A percentile compares a stretch with the other conserved stretches of the same genome.
Evolutionary conservation across 2,797 vertebrate genomes (phyloP).

Genomic region (Fistularia tabacaria): DNA sequence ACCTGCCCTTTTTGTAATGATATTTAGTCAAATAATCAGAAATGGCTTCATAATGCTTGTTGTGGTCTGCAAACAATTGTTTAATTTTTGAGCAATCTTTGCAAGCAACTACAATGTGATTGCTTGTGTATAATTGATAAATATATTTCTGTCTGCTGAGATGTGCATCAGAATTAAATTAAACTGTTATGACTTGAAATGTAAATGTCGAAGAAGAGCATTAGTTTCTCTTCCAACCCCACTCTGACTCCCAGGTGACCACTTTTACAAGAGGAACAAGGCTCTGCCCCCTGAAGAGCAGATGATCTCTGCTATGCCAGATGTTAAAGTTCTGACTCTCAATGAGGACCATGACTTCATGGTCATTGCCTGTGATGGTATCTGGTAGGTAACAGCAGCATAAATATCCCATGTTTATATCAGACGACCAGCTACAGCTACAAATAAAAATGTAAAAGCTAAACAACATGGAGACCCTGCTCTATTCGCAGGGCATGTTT

Average conservation of each 20-base stretch:
- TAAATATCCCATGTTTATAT: background rate
- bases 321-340: conserved; percentile 93
- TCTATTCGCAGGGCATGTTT: background rate
- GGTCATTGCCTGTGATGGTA: conserved; percentile 98
- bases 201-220: no score
- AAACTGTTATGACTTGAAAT: no score
- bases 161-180: no score
- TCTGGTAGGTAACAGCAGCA: conserved; percentile 81
- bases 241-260: conserved; percentile 80
- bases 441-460: no score
- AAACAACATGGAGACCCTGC: no score
- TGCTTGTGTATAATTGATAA: no score
- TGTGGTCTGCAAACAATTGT: no score
- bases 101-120: no score
- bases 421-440: background rate
- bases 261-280: conserved; percentile 98
- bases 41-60: background rate
- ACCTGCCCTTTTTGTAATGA: background rate
- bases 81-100: no score
- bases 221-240: background rate
- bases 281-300: conserved; percentile 91
- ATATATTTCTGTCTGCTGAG: no score
- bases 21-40: background rate
- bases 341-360: conserved; percentile 95
- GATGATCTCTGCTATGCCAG: conserved; percentile 96